A percentile compares a stretch with the other conserved stretches of the same genome.
These are phyloP conservation scores for Thomomys bottae DNA, from an alignment of 2,113 vertebrate species.

Conservation along the genomic window DNA sequence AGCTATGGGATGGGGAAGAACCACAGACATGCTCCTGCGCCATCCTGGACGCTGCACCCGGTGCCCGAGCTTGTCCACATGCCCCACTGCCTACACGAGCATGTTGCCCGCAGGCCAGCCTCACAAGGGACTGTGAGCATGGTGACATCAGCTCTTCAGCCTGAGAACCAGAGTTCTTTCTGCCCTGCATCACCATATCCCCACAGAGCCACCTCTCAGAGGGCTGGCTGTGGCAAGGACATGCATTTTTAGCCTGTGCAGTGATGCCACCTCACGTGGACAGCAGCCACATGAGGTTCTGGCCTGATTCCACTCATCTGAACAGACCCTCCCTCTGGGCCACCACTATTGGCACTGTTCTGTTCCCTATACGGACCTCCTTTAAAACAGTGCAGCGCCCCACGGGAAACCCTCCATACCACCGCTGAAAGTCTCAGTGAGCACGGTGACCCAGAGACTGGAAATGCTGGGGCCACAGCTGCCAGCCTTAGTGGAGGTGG, in stretches of 20 bases:
- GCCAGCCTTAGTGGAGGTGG: background rate
- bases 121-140: background rate
- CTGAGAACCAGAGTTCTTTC: background rate
- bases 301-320: background rate
- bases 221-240: background rate
- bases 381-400: background rate
- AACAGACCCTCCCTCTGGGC: background rate
- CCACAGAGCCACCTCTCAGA: background rate
- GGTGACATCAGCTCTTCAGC: background rate
- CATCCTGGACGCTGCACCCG: background rate
- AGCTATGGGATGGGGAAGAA: background rate
- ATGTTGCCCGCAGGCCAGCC: too few relatives aligned
- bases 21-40: fast-evolving
- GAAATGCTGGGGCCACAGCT: background rate
- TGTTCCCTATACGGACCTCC: background rate
- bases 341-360: background rate
- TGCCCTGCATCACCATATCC: background rate
- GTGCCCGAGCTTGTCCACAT: too few relatives aligned
- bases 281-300: background rate
- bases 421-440: background rate
- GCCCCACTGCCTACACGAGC: too few relatives aligned
- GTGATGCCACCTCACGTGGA: background rate
- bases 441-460: too few relatives aligned
- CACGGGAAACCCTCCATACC: background rate
- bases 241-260: background rate